Evolutionary conservation across 37 sponge, comb jelly and placozoan genomes (phyloP).

Genomic region (Haliclona indistincta): DNA sequence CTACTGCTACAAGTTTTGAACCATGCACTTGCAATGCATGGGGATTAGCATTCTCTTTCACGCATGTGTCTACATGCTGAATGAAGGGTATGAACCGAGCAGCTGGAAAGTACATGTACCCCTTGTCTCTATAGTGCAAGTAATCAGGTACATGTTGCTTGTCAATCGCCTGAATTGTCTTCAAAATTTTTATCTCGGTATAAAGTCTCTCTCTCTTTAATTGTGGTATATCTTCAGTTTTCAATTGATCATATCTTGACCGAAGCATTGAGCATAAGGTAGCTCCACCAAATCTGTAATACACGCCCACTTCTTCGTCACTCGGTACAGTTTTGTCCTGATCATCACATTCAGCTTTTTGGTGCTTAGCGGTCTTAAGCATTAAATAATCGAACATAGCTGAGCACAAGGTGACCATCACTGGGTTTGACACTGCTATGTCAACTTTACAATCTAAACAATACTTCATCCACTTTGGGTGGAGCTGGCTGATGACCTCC

Average conservation of each 20-base stretch:
- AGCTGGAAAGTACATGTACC: slow-evolving; percentile 33
- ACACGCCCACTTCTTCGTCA: too few species aligned
- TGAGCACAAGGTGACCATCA: too few species aligned
- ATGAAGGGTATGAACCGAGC: slow-evolving; percentile 12
- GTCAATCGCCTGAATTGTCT: slow-evolving; percentile 2
- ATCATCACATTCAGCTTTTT: too few species aligned
- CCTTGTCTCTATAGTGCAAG: slow-evolving; percentile 18
- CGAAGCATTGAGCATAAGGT: background rate
- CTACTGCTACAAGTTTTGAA: background rate
- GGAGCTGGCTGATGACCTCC: too few species aligned
- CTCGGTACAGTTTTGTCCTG: too few species aligned
- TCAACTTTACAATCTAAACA: too few species aligned
- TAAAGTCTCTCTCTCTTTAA: background rate
- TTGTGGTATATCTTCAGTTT: background rate
- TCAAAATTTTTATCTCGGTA: slow-evolving; percentile 10
- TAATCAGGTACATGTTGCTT: slow-evolving; percentile 11
- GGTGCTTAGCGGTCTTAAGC: too few species aligned
- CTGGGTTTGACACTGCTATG: too few species aligned
- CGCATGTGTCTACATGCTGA: background rate
- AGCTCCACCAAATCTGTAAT: slow-evolving; percentile 18
- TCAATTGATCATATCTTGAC: background rate
- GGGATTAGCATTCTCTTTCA: background rate
- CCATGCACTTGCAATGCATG: background rate
- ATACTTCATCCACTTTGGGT: too few species aligned
- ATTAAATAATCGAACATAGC: too few species aligned